These are phyloP conservation scores for Tragelaphus imberbis DNA, from an alignment of 2,113 vertebrate genomes.

Conservation along the genomic window DNA sequence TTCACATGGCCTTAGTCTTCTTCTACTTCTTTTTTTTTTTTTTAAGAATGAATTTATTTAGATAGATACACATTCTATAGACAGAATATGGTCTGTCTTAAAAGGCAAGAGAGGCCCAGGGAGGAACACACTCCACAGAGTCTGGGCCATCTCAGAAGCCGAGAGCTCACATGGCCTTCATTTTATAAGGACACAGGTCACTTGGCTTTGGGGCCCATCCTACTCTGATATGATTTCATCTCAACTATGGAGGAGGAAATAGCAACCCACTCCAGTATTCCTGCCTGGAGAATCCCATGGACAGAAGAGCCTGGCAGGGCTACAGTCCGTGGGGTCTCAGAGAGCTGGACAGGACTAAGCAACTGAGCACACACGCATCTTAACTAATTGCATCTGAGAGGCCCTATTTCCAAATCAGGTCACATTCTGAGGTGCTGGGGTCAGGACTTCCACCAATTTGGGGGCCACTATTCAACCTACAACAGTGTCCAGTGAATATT, in stretches of 20 bases:
- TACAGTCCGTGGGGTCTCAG: background rate
- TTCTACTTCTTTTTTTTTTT: background rate
- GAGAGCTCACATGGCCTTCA: background rate
- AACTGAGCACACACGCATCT: background rate
- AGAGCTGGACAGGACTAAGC: background rate
- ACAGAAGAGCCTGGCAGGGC: background rate
- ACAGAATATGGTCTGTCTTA: background rate
- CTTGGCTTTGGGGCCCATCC: background rate
- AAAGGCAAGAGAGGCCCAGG: background rate
- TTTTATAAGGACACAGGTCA: background rate
- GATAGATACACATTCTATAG: background rate
- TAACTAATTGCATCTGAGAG: background rate
- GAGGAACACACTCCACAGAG: background rate
- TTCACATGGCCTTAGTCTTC: background rate
- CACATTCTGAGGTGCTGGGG: background rate
- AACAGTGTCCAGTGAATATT: background rate
- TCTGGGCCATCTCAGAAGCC: background rate
- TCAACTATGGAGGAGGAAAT: background rate
- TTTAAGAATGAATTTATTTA: background rate
- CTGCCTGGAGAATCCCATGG: background rate
- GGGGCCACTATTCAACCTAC: background rate
- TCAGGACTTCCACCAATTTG: background rate
- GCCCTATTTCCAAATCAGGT: background rate
- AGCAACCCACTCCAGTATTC: background rate
- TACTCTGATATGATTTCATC: background rate